Evolutionary conservation across 2,113 vertebrate genomes (phyloP).

Genomic region (Cryptomyrus ogoouensis): DNA sequence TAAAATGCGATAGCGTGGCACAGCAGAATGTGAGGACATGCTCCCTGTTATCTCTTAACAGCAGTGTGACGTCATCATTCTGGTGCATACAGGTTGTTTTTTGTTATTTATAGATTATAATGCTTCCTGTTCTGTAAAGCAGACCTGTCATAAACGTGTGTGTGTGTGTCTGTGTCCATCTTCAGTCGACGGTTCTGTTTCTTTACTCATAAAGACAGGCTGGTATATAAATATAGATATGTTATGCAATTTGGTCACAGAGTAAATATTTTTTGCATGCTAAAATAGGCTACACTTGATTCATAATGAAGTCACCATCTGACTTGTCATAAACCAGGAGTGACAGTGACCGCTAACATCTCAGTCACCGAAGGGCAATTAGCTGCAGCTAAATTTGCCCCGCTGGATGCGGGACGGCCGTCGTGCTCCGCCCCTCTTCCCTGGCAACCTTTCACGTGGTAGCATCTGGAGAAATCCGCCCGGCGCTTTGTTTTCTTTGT

Average conservation of each 20-base stretch:
- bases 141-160: not conserved
- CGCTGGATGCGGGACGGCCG: not conserved
- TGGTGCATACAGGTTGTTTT: not conserved
- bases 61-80: not conserved
- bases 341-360: conserved; percentile 7
- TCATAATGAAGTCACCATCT: conserved; percentile 16
- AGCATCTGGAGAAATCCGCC: not conserved
- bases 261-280: not conserved
- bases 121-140: not conserved
- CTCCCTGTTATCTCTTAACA: not conserved
- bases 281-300: not conserved
- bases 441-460: conserved; percentile 11
- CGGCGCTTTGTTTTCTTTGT: conserved; percentile 3
- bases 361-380: conserved; percentile 21
- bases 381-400: conserved; percentile 17
- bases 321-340: conserved; percentile 1
- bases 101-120: not conserved
- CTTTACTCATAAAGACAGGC: not conserved
- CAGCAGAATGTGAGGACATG: not conserved
- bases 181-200: not conserved
- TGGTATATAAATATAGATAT: not conserved
- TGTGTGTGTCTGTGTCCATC: not conserved
- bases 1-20: not conserved
- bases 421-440: not conserved
- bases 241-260: not conserved